Evolutionary conservation across 1,140 invertebrate species (phyloP).

Genomic region (Scaptomyza hsui): DNA sequence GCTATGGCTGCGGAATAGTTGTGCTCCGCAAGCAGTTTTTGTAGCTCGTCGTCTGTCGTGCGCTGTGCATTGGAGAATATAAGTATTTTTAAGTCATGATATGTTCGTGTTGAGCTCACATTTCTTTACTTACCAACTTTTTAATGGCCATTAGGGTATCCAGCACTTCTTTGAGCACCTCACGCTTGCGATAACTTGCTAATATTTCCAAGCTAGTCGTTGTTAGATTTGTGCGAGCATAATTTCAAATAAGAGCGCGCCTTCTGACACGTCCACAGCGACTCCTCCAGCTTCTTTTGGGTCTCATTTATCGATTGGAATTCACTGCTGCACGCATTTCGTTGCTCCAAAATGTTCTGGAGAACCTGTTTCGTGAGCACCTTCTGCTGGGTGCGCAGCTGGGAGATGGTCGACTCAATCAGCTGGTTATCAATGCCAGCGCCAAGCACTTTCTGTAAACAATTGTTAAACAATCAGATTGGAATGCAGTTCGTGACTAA

Average conservation of each 20-base stretch:
- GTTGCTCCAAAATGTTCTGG: slow-evolving; percentile 95
- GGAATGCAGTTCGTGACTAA: neutral
- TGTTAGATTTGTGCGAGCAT: slow-evolving; percentile 92
- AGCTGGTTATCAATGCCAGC: slow-evolving; percentile 86
- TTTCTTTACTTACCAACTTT: slow-evolving; percentile 85
- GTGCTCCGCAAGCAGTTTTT: slow-evolving; percentile 91
- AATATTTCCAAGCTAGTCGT: slow-evolving; percentile 93
- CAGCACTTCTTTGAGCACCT: slow-evolving; percentile 91
- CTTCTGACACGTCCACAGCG: slow-evolving; percentile 88
- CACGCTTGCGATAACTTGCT: slow-evolving; percentile 93
- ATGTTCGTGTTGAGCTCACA: too few relatives aligned
- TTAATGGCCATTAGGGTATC: slow-evolving; percentile 92
- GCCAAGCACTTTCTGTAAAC: slow-evolving; percentile 86
- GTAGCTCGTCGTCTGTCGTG: slow-evolving; percentile 92
- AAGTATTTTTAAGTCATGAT: too few relatives aligned
- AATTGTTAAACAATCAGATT: slow-evolving; percentile 20
- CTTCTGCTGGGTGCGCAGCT: slow-evolving; percentile 89
- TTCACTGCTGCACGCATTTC: slow-evolving; percentile 92
- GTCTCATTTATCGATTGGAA: slow-evolving; percentile 91
- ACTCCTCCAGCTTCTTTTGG: slow-evolving; percentile 89
- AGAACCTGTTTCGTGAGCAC: slow-evolving; percentile 96
- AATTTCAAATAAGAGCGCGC: slow-evolving; percentile 89
- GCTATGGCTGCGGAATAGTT: slow-evolving; percentile 96
- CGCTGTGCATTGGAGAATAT: slow-evolving; percentile 82
- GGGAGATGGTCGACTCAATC: slow-evolving; percentile 88